Evolutionary conservation across 2,797 vertebrate species (phyloP).

Genomic region (Amazonetta brasiliensis): DNA sequence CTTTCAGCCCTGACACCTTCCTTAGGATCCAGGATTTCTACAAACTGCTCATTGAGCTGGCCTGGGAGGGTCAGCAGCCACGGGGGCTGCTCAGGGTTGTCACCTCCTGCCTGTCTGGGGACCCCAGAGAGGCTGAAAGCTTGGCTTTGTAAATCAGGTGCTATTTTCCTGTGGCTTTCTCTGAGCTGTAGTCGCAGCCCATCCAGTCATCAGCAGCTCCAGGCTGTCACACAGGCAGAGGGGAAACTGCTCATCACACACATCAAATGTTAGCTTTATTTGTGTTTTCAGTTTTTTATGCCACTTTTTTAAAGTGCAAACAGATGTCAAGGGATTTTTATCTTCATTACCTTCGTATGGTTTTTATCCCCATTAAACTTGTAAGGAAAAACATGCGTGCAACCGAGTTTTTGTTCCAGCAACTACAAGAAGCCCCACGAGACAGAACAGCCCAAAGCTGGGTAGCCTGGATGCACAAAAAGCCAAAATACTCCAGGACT

Average conservation of each 20-base stretch:
- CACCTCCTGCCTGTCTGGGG: neutral
- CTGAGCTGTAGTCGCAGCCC: neutral
- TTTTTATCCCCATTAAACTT: conserved; percentile 15
- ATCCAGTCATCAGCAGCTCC: neutral
- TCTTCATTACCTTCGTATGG: neutral
- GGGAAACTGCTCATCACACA: neutral
- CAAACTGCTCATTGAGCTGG: neutral
- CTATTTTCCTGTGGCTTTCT: conserved; percentile 8
- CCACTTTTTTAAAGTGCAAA: conserved; percentile 56
- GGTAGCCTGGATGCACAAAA: neutral
- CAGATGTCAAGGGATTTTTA: conserved; percentile 33
- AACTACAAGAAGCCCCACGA: neutral
- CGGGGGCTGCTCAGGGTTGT: neutral
- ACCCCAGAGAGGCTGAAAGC: neutral
- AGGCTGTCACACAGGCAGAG: neutral
- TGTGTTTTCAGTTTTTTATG: conserved; percentile 28
- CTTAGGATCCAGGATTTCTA: neutral
- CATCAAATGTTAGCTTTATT: conserved; percentile 6
- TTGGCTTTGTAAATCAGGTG: neutral
- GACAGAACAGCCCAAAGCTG: neutral
- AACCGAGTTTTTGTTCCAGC: neutral
- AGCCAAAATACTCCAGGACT: neutral
- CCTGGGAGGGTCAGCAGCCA: neutral
- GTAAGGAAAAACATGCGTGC: neutral
- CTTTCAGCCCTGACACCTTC: neutral